phyloP scores from a whole-genome alignment of 2,113 vertebrate genomes.

The Solea senegalensis region DNA sequence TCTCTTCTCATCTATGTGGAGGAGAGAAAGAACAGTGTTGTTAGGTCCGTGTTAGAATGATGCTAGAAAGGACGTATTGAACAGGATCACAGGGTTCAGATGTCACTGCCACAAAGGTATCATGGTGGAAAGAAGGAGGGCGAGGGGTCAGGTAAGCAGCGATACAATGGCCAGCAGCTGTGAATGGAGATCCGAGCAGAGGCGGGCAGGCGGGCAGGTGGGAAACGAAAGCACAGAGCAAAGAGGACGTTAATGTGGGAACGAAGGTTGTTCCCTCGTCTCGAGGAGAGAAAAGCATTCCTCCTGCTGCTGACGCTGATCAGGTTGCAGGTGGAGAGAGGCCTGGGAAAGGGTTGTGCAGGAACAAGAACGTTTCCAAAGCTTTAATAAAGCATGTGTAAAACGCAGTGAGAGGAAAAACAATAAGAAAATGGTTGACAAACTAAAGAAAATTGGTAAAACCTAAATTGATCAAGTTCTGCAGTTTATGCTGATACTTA shows the following conservation, averaged over 20 bases:
- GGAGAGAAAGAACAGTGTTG: slow-evolving; percentile 49
- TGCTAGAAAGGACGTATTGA: slow-evolving; percentile 73
- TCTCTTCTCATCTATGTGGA: slow-evolving; percentile 28
- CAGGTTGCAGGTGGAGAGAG: slow-evolving; percentile 69
- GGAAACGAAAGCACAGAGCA: slow-evolving; percentile 51
- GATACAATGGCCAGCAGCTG: slow-evolving; percentile 69
- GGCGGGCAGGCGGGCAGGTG: slow-evolving; percentile 66
- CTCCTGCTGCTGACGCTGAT: slow-evolving; percentile 80
- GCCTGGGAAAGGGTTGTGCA: slow-evolving; percentile 11
- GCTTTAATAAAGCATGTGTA: neutral
- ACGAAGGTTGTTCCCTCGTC: slow-evolving; percentile 49
- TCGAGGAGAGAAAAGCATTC: slow-evolving; percentile 72
- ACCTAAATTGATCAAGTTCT: too few relatives aligned
- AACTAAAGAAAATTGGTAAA: too few relatives aligned
- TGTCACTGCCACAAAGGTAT: slow-evolving; percentile 75
- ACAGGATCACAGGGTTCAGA: slow-evolving; percentile 70
- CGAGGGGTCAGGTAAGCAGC: slow-evolving; percentile 64
- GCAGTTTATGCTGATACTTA: too few relatives aligned
- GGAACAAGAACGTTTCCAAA: slow-evolving; percentile 12
- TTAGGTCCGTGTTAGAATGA: slow-evolving; percentile 54
- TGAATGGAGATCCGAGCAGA: slow-evolving; percentile 70
- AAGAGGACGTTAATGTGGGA: slow-evolving; percentile 61
- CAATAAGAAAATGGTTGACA: too few relatives aligned
- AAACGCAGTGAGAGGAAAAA: too few relatives aligned
- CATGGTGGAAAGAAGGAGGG: slow-evolving; percentile 49